Conservation (phyloP, 2,888 invertebrate species). For the Caradrina clavipalpis region DNA sequence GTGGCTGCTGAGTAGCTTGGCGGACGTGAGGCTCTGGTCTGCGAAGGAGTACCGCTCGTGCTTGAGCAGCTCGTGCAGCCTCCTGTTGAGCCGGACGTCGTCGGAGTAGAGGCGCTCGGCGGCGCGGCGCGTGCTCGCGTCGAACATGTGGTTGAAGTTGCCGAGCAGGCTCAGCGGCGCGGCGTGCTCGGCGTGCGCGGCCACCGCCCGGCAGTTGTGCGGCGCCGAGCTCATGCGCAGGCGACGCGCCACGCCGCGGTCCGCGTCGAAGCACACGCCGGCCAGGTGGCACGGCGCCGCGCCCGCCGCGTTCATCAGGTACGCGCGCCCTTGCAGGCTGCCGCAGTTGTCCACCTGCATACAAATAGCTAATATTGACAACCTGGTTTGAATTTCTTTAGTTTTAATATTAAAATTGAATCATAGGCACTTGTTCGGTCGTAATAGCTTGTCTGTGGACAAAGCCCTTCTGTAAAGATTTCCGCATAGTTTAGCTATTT, state of each 20-base stretch:
- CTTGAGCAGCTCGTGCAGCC: constrained; percentile 78
- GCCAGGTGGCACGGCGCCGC: constrained; percentile 77
- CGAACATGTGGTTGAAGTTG: constrained; percentile 88
- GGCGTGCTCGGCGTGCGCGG: constrained; percentile 73
- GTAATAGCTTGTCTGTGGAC: no score
- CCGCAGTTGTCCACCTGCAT: constrained; percentile 80
- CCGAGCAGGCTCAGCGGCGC: constrained; percentile 83
- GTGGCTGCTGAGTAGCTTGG: constrained; percentile 71
- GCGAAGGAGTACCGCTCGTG: constrained; percentile 79
- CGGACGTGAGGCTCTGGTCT: constrained; percentile 78
- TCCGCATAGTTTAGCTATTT: no score
- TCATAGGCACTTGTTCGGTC: no score
- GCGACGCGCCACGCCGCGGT: constrained; percentile 73
- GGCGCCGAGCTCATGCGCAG: constrained; percentile 70
- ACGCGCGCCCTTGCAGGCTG: constrained; percentile 83
- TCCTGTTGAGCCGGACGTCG: constrained; percentile 76
- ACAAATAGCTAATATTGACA: neutral
- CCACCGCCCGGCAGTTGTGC: constrained; percentile 66
- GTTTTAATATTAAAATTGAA: no score
- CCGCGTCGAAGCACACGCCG: constrained; percentile 82
- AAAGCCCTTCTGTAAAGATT: no score
- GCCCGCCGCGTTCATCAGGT: constrained; percentile 69
- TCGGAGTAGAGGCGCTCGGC: constrained; percentile 84
- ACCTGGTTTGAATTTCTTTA: neutral
- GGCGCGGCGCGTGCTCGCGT: constrained; percentile 78